Evolutionary conservation across 1,140 invertebrate species (phyloP), one percentile per base, ranked within the genome.

Genomic region (Papilio xuthus): DNA sequence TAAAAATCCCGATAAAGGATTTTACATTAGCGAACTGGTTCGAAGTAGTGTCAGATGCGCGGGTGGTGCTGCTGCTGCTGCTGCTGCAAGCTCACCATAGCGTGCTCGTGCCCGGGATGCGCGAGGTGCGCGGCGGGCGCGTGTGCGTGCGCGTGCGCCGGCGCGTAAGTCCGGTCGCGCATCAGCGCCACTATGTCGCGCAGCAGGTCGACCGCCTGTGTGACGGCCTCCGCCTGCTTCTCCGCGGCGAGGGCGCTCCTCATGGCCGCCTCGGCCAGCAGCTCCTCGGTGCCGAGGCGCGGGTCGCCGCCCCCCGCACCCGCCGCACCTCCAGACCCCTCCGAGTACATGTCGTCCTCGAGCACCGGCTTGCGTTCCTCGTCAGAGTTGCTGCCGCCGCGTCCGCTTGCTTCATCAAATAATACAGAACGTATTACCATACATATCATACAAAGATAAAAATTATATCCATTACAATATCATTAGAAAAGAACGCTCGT

Each of bases 231-330:
- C n/a, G 90, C 92, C 82, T 92, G 92, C 79, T 92, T 92, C 83
- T 92, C 91, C 26, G 92, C 92, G 56, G 90, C 90, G 56, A 92
- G 86, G 18, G 92, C 92, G 76, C 82, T 89, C 67, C 91, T 87
- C 90, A 92, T 91, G 72, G 90, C 91, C 12, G 89, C 90, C 82
- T 92, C 92, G 28, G 90, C 92, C 76, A 92, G 85, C 78, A 93
- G 81, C 81, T 93, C 92, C 82, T 92, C 92, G 77, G 90, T 88
- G 79, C 79, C 74, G 56, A 87, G 84, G 15, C 85, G 85, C 70
- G 87, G 77, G 20, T 76, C 12, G 71, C 81, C 69, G 80, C 85
- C 3, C 70, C 42, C 3, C 70, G 79, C n/a, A 37, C 73, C 71
- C 8, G 71, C 81, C 79, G 28, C 71, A 20, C 41, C 83, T 23